phyloP scores from a whole-genome alignment of 2,888 invertebrate genomes.

The Neria commutata region DNA sequence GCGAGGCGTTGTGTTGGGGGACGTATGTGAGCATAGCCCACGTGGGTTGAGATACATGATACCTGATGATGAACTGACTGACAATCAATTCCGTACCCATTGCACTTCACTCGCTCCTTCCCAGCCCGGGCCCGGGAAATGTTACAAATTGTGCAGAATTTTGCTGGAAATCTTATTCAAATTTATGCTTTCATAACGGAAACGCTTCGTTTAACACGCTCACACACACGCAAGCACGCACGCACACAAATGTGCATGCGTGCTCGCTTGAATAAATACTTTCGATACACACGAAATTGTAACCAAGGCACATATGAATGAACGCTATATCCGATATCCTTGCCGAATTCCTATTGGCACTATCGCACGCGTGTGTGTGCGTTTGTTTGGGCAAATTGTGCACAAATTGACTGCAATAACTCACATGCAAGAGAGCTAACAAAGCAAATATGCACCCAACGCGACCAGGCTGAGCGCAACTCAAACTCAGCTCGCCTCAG shows the following conservation, averaged over 20 bases:
- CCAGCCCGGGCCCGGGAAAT: too few relatives aligned
- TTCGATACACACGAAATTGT: not conserved
- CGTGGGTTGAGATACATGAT: too few relatives aligned
- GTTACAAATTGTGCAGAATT: not conserved
- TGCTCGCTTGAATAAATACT: not conserved
- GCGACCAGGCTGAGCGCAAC: not conserved
- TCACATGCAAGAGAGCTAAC: too few relatives aligned
- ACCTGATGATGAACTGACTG: too few relatives aligned
- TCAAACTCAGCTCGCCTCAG: not conserved
- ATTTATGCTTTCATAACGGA: constrained; percentile 24
- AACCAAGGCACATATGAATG: not conserved
- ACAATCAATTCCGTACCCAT: too few relatives aligned
- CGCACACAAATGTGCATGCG: constrained; percentile 8
- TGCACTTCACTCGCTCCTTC: too few relatives aligned
- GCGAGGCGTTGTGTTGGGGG: not conserved
- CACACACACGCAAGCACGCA: constrained; percentile 9
- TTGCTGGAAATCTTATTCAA: constrained; percentile 19
- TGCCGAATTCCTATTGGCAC: too few relatives aligned
- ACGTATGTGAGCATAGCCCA: too few relatives aligned
- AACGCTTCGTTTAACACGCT: constrained; percentile 30
- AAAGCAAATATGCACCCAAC: too few relatives aligned
- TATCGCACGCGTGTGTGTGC: constrained; percentile 12
- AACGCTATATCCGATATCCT: too few relatives aligned
- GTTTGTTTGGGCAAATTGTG: constrained; percentile 25
- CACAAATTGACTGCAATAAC: constrained; percentile 29